Evolutionary conservation across 2,888 invertebrate genomes (phyloP), one percentile per base, ranked within the genome.

Genomic region (Micoletzkya japonica): DNA sequence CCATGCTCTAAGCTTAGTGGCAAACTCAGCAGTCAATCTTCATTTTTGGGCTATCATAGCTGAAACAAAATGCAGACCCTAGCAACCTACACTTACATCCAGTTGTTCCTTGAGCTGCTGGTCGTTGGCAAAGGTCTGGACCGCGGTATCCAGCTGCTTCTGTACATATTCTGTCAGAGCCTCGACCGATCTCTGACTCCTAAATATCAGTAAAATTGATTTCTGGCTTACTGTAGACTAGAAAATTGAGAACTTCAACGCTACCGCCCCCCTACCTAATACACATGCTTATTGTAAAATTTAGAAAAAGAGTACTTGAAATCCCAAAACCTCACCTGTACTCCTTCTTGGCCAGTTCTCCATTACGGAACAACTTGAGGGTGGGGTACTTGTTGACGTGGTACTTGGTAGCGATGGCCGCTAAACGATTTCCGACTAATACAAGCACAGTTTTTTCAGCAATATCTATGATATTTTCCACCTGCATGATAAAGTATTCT

Each of bases 351-450:
- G 86, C 84, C 17, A 86, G 75, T 73, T 87, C 85, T n/a, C 88
- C 88, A 77, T 86, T 85, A 36, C 85, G 72, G 76, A 96, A 92
- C 28, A 97, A 88, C 88, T 99, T 99, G 71, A 99, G 87, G 4
- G 98, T 99, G 6, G 98, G 98, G 88, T 98, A 99, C 88, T 99
- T 99, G 71, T 92, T 92, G 72, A 98, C 95, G 85, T 95, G 95
- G 87, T 94, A 98, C 80, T 93, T 90, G 4, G 92, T 90, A 2
- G 96, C 92, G 71, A 97, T 89, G 28, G 90, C 88, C 73, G 88
- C 91, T 91, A 84, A 63, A 86, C 84, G 49, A n/a, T n/a, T n/a
- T n/a, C n/a, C n/a, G n/a, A n/a, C n/a, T n/a, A n/a, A n/a, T n/a
- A n/a, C n/a, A n/a, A n/a, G n/a, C n/a, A n/a, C n/a, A n/a, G n/a